Evolutionary conservation across 30 jellyfish, hydroid and myxozoan species (phyloP), one percentile per base, ranked within the genome.

Genomic region (Clytia hemisphaerica): DNA sequence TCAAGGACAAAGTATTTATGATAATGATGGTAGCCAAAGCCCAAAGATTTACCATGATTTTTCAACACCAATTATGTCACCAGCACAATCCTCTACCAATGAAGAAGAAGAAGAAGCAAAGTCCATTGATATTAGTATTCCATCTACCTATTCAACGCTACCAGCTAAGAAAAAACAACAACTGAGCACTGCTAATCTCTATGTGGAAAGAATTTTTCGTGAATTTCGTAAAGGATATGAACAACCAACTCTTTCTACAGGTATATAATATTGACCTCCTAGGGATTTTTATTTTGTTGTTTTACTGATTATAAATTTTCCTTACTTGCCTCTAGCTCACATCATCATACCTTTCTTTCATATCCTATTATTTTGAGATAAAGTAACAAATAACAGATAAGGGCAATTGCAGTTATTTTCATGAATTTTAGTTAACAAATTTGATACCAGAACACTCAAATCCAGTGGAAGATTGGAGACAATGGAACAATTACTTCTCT

Each of bases 401-500:
- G 9, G 21, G 53, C 53, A 10, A 42, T 10, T 48, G 61, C 9
- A 19, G 61, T 48, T 48, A 19, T 48, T 48, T 12, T 32, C 9
- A 19, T 9, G 27, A 48, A 3, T 18, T 29, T 48, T 48, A 32
- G 9, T 2, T 5, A 32, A 48, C 61, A 9, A 48, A 19, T 18
- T 48, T 48, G 61, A 48, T n/a, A 44, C 24, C 34, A 16, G 40
- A 38, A 2, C 10, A 16, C 7, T 62, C 4, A 34, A 45, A 24
- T 22, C 69, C 63, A 65, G 78, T 37, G 78, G 64, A 6, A 65
- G 29, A 35, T 45, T 82, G n/a, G 67, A 83, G 55, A 60, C 83
- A 24, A 54, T 83, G 34, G 95, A 83, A 58, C 58, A 82, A 66
- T 75, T 82, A 12, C 61, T 83, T 4, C 95, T 74, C 45, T 47